A percentile compares a stretch with the other conserved stretches of the same genome.
Evolutionary conservation across 37 sponge, comb jelly and placozoan species (phyloP).

Genomic region (Oscarella lobularis): DNA sequence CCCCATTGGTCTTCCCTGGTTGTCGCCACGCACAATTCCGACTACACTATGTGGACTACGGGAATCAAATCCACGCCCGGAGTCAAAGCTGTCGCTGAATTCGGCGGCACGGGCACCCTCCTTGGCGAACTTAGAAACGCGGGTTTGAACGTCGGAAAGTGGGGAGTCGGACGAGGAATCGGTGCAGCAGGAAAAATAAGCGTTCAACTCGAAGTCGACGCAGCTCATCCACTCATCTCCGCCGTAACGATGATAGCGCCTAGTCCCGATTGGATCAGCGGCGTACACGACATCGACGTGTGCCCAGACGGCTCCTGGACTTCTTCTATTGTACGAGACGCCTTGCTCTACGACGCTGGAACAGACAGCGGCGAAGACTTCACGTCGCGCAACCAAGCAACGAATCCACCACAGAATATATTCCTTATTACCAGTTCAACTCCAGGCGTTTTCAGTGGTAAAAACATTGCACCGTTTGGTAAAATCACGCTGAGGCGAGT

Average conservation of each 20-base stretch:
- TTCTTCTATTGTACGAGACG: neutral
- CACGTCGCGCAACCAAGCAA: neutral
- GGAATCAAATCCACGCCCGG: neutral
- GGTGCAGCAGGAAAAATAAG: neutral
- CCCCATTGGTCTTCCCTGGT: neutral
- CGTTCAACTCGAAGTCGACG: neutral
- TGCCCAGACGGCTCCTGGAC: neutral
- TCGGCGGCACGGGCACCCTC: neutral
- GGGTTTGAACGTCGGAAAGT: neutral
- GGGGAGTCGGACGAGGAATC: neutral
- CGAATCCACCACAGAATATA: neutral
- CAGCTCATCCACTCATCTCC: neutral
- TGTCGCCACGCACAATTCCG: neutral
- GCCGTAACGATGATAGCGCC: neutral
- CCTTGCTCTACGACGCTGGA: conserved; percentile 2
- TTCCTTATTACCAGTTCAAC: neutral
- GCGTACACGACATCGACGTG: neutral
- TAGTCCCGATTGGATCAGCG: conserved; percentile 3
- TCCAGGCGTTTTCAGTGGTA: neutral
- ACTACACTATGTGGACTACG: neutral
- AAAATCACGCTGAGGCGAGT: neutral
- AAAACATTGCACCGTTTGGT: no score
- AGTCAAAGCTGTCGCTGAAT: neutral
- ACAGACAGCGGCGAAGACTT: neutral
- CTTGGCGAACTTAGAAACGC: neutral